Base-by-base conservation (phyloP, 2,113 vertebrate species). In the Tragulus kanchil region DNA sequence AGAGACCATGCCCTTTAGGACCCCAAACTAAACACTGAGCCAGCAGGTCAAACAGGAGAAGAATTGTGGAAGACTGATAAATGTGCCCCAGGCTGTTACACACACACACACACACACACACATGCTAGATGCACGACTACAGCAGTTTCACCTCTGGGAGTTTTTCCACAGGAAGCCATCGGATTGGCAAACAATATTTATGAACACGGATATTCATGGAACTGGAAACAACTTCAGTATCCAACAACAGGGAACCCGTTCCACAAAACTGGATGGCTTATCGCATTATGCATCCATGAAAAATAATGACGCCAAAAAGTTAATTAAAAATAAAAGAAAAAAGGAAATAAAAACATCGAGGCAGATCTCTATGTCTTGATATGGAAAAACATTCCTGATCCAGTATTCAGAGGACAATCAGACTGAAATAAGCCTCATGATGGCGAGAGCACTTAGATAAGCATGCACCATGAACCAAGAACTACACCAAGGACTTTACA, bases 21-120 rank as follows among this genome's bases (percentile, higher is more conserved):
- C 54, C 26, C 9, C 31, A 23, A 15, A 48, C 36, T 85, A 31
- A 82, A 54, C 1, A 6, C 14, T 13, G 13, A 28, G 58, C 58
- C 36, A 6, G 14, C 0, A 21, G 14, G 26, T 67, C 81, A 81
- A 15, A 17, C 0, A 7, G 64, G 61, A 82, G n/a, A 16, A 19
- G 2, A 36, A 64, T 9, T 50, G 2, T 0, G 26, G 50, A 5
- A 6, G 11, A 45, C 3, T 36, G 8, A 13, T 0, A 23, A 19
- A 58, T 1, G 19, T 45, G 23, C 26, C 45, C 48, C 11, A 4
- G 56, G 25, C 50, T 23, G 62, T 52, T 26, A n/a, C 65, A 67
- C 56, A 67, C 1, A n/a, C 28, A 25, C 14, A 5, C 4, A 9
- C 8, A 8, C 9, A 4, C 26, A 14, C 11, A n/a, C 10, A 19